These are phyloP conservation scores for Bucorvus abyssinicus DNA, from an alignment of 2,797 vertebrate species.

Conservation along the genomic window DNA sequence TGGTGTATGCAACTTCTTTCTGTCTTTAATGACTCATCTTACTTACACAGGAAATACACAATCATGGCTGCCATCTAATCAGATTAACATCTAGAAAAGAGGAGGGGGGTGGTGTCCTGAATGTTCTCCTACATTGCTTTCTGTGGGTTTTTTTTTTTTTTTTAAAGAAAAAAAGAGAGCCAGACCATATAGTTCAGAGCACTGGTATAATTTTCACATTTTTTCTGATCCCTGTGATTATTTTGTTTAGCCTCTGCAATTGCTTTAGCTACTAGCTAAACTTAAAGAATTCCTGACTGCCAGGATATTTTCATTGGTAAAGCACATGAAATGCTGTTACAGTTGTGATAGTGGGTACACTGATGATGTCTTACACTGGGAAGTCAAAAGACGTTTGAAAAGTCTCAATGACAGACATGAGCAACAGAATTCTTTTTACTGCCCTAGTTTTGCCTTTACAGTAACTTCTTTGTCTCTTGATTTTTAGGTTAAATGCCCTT, in stretches of 20 bases:
- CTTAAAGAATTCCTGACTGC: not conserved
- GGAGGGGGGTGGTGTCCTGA: not conserved
- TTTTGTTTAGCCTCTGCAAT: not conserved
- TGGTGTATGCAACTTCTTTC: not conserved
- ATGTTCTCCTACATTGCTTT: not conserved
- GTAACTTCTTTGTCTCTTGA: not conserved
- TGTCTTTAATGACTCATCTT: not conserved
- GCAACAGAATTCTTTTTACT: not conserved
- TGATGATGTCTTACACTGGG: accelerated
- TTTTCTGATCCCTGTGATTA: not conserved
- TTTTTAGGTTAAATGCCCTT: not conserved
- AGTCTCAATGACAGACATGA: not conserved
- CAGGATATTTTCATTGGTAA: not conserved
- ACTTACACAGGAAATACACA: not conserved
- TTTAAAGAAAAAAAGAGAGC: not conserved
- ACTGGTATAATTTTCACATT: not conserved
- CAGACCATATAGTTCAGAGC: not conserved
- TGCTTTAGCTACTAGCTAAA: not conserved
- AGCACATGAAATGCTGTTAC: not conserved
- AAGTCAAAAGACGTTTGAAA: not conserved
- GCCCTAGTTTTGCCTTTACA: not conserved
- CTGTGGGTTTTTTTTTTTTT: not conserved
- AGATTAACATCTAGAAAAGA: not conserved
- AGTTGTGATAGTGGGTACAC: not conserved
- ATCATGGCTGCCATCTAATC: not conserved